Evolutionary conservation across 2,797 vertebrate genomes (phyloP), one percentile per base, ranked within the genome.

Genomic region (Oreochromis mossambicus): DNA sequence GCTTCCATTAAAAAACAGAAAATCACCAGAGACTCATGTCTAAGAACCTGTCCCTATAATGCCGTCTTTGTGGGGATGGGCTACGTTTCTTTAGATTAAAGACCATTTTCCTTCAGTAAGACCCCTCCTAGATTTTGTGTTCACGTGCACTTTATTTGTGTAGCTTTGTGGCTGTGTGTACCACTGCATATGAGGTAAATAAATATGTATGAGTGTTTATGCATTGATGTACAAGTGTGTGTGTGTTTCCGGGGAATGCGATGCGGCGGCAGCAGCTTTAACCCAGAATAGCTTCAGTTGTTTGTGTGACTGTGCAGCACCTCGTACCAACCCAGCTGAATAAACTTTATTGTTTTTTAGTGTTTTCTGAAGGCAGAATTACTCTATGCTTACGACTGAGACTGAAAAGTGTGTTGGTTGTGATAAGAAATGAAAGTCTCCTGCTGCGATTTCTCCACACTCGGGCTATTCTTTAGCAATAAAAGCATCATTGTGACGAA

Each of bases 311-410:
- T 29, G 6, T 48, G 54, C 84, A 32, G 76, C 63, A 38, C 6
- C 43, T 54, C 32, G 68, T 75, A 85, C 66, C 80, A 83, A 56
- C 19, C 52, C 63, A 77, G 50, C 86, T 87, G 78, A 91, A 89
- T 90, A 86, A 91, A 90, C 78, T 54, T 66, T 66, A 58, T 85
- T 92, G 86, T 89, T 88, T 81, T 79, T 80, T 17, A 4, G 54
- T 75, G 61, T 83, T 66, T 83, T 81, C 78, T 75, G 61, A 87
- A 51, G 78, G 55, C 66, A 80, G 56, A 82, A 77, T 87, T 81
- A 58, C 68, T 83, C 24, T 5, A 66, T 19, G 68, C 83, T 82
- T 79, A 56, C 8, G 61, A 26, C 68, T 63, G 52, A 73, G 29
- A 79, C 56, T 41, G 19, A 81, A 52, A 51, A 77, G 55, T 88